Evolutionary conservation across 2,113 vertebrate species (phyloP).

Genomic region (Salvelinus sp.): DNA sequence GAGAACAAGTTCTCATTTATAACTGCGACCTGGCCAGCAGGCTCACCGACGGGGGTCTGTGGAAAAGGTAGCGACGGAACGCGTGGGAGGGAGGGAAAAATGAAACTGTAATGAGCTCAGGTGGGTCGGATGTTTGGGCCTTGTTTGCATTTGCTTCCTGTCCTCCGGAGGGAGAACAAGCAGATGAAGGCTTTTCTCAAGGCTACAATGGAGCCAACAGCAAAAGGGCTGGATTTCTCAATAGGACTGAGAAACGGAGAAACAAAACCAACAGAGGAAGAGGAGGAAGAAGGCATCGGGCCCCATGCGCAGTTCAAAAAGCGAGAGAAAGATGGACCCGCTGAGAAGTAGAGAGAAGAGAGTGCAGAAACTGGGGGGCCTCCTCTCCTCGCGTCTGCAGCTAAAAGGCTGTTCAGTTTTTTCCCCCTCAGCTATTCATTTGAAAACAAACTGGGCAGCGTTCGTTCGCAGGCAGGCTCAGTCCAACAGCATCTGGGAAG

Average conservation of each 20-base stretch:
- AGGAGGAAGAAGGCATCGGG: conserved; percentile 54
- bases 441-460: conserved; percentile 55
- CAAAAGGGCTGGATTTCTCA: conserved; percentile 55
- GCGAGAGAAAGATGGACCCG: conserved; percentile 59
- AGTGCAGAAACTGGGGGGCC: conserved; percentile 14
- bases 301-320: conserved; percentile 67
- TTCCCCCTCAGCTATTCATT: conserved; percentile 61
- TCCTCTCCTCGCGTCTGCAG: conserved; percentile 11
- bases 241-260: conserved; percentile 62
- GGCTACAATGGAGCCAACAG: conserved; percentile 63
- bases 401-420: conserved; percentile 61
- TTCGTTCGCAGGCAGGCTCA: conserved; percentile 30
- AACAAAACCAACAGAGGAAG: conserved; percentile 67
- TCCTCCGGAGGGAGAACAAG: conserved; percentile 54
- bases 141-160: conserved; percentile 70
- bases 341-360: conserved; percentile 54
- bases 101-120: conserved; percentile 66
- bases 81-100: conserved; percentile 19
- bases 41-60: conserved; percentile 57
- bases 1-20: too few species aligned
- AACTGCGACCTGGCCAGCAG: too few species aligned
- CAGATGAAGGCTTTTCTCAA: conserved; percentile 69
- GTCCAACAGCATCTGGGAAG: conserved; percentile 52
- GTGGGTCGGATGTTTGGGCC: conserved; percentile 45
- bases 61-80: not conserved